These are phyloP conservation scores for Brachypalpus laphriformis DNA, from an alignment of 2,888 invertebrate genomes.

Conservation along the genomic window DNA sequence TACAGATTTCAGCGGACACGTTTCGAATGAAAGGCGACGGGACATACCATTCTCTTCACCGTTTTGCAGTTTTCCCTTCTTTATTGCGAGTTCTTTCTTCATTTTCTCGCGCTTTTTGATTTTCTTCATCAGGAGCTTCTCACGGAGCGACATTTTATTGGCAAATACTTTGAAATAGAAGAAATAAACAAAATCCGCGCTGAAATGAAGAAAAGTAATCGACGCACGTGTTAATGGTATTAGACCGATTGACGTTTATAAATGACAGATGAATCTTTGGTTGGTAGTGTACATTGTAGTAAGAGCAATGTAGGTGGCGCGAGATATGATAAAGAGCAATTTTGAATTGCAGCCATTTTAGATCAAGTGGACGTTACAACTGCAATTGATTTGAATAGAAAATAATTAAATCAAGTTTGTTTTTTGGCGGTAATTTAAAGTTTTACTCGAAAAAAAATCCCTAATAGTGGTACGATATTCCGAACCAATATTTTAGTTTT, in stretches of 20 bases:
- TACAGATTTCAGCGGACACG: not conserved
- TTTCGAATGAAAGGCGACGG: not conserved
- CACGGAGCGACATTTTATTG: slow-evolving; percentile 82
- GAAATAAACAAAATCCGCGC: slow-evolving; percentile 56
- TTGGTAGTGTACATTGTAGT: slow-evolving; percentile 37
- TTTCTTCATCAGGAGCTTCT: slow-evolving; percentile 90
- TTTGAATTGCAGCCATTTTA: not conserved
- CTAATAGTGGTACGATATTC: too few species aligned
- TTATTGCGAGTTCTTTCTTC: slow-evolving; percentile 86
- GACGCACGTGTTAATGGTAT: slow-evolving; percentile 39
- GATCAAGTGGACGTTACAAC: not conserved
- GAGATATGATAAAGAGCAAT: not conserved
- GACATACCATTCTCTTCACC: slow-evolving; percentile 34
- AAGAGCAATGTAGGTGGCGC: slow-evolving; percentile 8
- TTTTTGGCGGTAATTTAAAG: too few species aligned
- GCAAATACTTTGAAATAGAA: not conserved
- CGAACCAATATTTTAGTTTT: too few species aligned
- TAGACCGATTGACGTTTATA: slow-evolving; percentile 13
- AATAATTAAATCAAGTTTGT: too few species aligned
- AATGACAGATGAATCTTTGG: slow-evolving; percentile 18
- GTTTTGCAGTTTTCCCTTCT: slow-evolving; percentile 83
- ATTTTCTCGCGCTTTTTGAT: slow-evolving; percentile 90
- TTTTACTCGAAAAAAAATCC: too few species aligned
- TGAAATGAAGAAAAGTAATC: not conserved
- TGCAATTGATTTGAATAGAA: not conserved